Base-by-base conservation (phyloP, 2,888 invertebrate genomes). In the Mactromeris polynyma region DNA sequence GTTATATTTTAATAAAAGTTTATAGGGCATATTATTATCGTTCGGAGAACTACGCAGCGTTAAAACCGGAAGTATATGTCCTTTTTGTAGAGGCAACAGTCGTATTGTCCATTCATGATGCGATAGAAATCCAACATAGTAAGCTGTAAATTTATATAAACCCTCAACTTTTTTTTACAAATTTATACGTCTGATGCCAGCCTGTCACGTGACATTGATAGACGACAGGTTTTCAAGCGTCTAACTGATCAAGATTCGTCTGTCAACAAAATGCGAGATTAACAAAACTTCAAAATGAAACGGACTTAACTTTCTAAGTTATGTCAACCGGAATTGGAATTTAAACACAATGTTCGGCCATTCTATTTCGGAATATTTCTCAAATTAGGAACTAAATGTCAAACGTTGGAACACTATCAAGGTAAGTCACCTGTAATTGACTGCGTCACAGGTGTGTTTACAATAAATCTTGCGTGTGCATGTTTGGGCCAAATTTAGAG, bases 391-490 rank as follows among this genome's bases (percentile, higher is more conserved):
- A 19, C 36, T 26, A 79, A 31, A 40, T 38, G 36, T 26, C 46
- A 40, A 79, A 6, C 26, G 17, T 79, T n/a, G 11, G 46, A 38
- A 79, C 26, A 14, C 14, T 4, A 54, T 36, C n/a, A 77, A 84
- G 84, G 84, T 84, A 84, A 78, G 42, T 78, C 38, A 33, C 26
- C 21, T 42, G 77, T 26, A 38, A 69, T 83, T 40, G 51, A 54
- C 51, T 84, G 78, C 21, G 40, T 33, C 42, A 46, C 17, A 33
- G 77, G 33, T 46, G 78, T 46, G 77, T 84, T 69, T 46, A 84
- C 79, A 54, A 36, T 84, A 54, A 38, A 36, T 84, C 84, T 78
- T 84, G 84, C 77, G 21, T 78, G 84, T 78, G 84, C 84, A 46
- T 78, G 84, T 84, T 78, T 78, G 46, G 42, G 31, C 46, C 46